Evolutionary conservation across 64 coral and sea anemone genomes (phyloP), one percentile per base, ranked within the genome.

Genomic region (Pachyseris speciosa): DNA sequence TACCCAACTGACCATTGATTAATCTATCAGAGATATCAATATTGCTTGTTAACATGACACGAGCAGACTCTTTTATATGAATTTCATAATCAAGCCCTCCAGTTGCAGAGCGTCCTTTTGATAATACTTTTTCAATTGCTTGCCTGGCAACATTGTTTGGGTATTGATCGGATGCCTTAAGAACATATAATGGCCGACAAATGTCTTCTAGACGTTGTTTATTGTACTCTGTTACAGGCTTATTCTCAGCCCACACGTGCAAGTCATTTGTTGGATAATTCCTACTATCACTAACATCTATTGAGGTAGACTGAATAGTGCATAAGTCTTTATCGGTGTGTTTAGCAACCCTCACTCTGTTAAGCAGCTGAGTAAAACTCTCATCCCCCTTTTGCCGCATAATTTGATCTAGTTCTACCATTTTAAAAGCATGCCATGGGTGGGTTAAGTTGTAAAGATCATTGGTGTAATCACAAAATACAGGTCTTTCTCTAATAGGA

Each of bases 301-400:
- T 2, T 58, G 37, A 13, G n/a, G 12, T 87, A 0, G 84, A 73
- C 9, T 72, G 85, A 28, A 88, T 88, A 4, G 0, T 2, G 9
- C 39, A 1, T 6, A 74, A n/a, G 27, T 68, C 83, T 26, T 37
- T 61, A 31, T 84, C 57, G 36, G 83, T 85, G 3, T 85, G 60
- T 26, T 9, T 17, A 55, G 49, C 85, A 63, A 26, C 65, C 65
- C 84, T 87, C 3, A 94, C 42, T 94, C 91, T 87, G 32, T 94
- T 94, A 15, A 94, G 81, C 32, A 94, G 36, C 0, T 94, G 59
- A n/a, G 64, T 83, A 45, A 92, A 92, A 1, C 79, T 25, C 42
- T 92, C 31, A 67, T 92, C 90, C 49, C 76, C 57, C 25, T 91
- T 91, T 79, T 91, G 88, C n/a, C 43, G 30, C 88, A 91, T 83